Evolutionary conservation across 2,797 vertebrate genomes (phyloP).

Genomic region (Hippoglossus hippoglossus): DNA sequence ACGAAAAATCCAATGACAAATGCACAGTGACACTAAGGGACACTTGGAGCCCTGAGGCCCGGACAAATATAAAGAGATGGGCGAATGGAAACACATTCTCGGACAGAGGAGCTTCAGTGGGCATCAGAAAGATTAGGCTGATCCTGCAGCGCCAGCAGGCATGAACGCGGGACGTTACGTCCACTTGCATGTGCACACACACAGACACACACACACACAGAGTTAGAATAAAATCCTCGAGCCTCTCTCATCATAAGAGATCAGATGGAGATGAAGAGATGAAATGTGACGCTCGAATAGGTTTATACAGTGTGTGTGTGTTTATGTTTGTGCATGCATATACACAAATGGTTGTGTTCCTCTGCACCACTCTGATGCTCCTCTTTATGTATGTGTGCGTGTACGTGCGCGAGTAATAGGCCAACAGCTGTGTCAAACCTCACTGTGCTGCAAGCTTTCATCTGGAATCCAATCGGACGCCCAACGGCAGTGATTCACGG

Average conservation of each 20-base stretch:
- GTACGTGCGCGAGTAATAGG: constrained; percentile 41
- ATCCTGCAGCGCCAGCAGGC: constrained; percentile 61
- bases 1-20: neutral
- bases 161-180: constrained; percentile 47
- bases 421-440: constrained; percentile 73
- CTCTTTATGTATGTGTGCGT: neutral
- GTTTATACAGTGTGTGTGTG: constrained; percentile 25
- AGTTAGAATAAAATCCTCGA: constrained; percentile 40
- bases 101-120: constrained; percentile 59
- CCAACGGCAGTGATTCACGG: constrained; percentile 71
- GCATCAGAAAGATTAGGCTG: constrained; percentile 58
- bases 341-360: neutral
- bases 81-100: constrained; percentile 53
- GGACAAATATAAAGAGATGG: constrained; percentile 34
- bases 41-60: constrained; percentile 32
- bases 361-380: constrained; percentile 11
- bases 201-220: neutral
- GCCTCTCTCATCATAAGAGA: constrained; percentile 42
- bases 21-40: constrained; percentile 14
- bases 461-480: constrained; percentile 62
- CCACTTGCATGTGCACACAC: too few relatives aligned
- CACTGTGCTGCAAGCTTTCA: constrained; percentile 73
- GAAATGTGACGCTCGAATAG: constrained; percentile 33
- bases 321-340: neutral
- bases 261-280: constrained; percentile 23